These are phyloP conservation scores for Rhyacophila brunnea DNA, from an alignment of 1,140 invertebrate species.

Conservation along the genomic window DNA sequence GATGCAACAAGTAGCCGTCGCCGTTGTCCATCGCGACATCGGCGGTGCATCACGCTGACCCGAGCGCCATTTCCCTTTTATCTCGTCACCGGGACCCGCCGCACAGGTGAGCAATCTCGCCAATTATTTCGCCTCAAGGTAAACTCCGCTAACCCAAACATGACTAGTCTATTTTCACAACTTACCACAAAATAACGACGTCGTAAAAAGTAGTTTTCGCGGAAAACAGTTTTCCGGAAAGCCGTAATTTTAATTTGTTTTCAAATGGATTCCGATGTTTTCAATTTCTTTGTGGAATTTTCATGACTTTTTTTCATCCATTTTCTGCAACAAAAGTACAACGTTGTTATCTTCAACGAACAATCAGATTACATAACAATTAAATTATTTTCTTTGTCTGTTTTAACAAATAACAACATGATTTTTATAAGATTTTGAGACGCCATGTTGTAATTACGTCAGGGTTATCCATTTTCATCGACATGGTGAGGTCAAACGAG, in stretches of 20 bases:
- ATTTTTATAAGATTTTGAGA: slow-evolving; percentile 2
- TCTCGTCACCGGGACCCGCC: slow-evolving; percentile 2
- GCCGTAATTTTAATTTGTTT: background rate
- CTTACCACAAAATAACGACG: background rate
- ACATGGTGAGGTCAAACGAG: background rate
- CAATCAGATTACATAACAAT: slow-evolving; percentile 11
- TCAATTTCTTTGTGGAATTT: background rate
- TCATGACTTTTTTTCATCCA: background rate
- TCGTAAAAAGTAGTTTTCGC: background rate
- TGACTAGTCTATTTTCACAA: no score
- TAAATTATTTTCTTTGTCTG: slow-evolving; percentile 11
- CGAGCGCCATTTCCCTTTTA: slow-evolving; percentile 52
- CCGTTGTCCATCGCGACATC: slow-evolving; percentile 40
- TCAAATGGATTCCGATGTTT: slow-evolving; percentile 14
- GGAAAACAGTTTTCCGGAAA: slow-evolving; percentile 1
- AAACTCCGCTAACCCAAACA: background rate
- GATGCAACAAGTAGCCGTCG: slow-evolving; percentile 38
- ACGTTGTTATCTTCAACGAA: background rate
- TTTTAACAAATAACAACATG: slow-evolving; percentile 20
- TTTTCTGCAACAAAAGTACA: background rate
- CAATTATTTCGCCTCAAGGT: background rate
- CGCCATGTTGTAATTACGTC: slow-evolving; percentile 56
- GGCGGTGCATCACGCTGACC: slow-evolving; percentile 12
- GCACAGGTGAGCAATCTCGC: slow-evolving; percentile 15
- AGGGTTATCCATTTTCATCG: slow-evolving; percentile 30